These are phyloP conservation scores for Podarcis lilfordi DNA, from an alignment of 2,797 vertebrate genomes.

Conservation along the genomic window DNA sequence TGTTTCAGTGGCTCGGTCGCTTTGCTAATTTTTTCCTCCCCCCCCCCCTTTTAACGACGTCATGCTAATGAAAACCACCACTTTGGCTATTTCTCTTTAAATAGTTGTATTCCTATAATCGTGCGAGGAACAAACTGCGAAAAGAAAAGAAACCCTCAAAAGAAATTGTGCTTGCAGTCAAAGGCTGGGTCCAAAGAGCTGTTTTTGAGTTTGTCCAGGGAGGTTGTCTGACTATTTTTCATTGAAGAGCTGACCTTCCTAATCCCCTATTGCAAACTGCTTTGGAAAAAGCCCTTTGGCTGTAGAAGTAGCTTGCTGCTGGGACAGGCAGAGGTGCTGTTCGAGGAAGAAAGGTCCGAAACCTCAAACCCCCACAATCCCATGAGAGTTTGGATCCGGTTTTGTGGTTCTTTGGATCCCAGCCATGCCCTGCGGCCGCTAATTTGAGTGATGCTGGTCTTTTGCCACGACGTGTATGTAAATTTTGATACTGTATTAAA, in stretches of 20 bases:
- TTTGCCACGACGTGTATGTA: slow-evolving; percentile 83
- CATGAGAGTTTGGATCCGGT: not conserved
- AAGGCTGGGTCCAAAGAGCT: not conserved
- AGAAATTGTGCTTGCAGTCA: slow-evolving; percentile 73
- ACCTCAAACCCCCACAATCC: no score
- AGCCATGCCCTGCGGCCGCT: slow-evolving; percentile 69
- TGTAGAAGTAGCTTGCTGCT: not conserved
- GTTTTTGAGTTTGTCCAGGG: not conserved
- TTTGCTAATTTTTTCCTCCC: slow-evolving; percentile 15
- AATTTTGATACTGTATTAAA: slow-evolving; percentile 89
- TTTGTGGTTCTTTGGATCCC: not conserved
- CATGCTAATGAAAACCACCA: slow-evolving; percentile 31
- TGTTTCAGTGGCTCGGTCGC: slow-evolving; percentile 59
- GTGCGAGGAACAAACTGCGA: slow-evolving; percentile 58
- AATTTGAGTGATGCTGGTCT: slow-evolving; percentile 76
- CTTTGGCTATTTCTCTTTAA: slow-evolving; percentile 48
- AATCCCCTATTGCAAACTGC: not conserved
- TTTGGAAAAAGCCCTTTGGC: not conserved
- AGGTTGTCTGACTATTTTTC: slow-evolving; percentile 6
- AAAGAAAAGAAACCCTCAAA: slow-evolving; percentile 47
- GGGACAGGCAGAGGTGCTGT: not conserved
- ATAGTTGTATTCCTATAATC: slow-evolving; percentile 82
- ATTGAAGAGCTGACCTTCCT: not conserved
- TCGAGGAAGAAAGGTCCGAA: not conserved
- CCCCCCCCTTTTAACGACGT: slow-evolving; percentile 24